Evolutionary conservation across 2,113 vertebrate genomes (phyloP), one percentile per base, ranked within the genome.

Genomic region (Oncorhynchus kisutch): DNA sequence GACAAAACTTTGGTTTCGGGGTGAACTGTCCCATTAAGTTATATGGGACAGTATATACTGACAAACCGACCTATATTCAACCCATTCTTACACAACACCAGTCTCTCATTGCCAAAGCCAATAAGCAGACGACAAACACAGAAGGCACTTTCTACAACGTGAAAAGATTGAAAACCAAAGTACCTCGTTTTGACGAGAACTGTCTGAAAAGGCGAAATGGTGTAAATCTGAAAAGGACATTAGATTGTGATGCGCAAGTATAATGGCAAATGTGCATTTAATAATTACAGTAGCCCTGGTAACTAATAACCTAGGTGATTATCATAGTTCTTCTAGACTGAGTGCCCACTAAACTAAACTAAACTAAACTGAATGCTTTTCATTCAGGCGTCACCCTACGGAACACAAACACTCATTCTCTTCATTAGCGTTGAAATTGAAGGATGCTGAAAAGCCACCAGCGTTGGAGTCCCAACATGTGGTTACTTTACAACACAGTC

Each of bases 91-190:
- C 48, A 64, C 22, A 20, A 64, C 39, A 45, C 20, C 16, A 14
- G 8, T 67, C 48, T 75, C 72, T 57, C 14, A 39, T 62, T 62
- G 59, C 59, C 59, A 62, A 62, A 62, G 59, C n/a, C 18, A 62
- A 22, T 62, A 22, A 8, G 16, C 48, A 73, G 66, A 24, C 57
- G 49, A 20, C 27, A 49, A 12, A 64, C 25, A 29, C 14, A 8
- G 71, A 81, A 69, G 72, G 71, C 18, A 65, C 22, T 72, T 65
- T 59, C 16, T 65, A 67, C 14, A 66, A 74, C 9, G 73, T 74
- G 12, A 8, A 48, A 45, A 18, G 51, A 4, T 5, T 54, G 12
- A 5, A 1, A 64, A 13, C 4, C 4, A 22, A 1, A 34, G 14
- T 59, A 18, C 31, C 45, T 39, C 5, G 16, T 49, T 22, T 54